These are phyloP conservation scores for Cheilosia variabilis DNA, from an alignment of 2,888 invertebrate genomes.

Conservation along the genomic window DNA sequence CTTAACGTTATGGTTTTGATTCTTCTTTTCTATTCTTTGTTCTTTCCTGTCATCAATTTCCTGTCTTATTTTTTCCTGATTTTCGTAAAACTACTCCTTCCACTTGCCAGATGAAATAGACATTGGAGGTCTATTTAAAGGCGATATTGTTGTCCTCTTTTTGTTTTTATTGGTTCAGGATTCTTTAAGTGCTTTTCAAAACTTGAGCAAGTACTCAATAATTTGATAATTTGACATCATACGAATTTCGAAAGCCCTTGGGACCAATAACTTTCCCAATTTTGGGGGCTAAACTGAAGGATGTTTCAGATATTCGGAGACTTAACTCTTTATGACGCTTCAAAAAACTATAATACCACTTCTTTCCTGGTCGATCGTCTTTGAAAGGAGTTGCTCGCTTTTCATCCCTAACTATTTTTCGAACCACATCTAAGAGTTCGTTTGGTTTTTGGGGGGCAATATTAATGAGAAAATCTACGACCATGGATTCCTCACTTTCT, in stretches of 20 bases:
- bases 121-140: too few species aligned
- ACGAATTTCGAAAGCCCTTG: neutral
- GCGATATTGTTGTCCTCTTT: neutral
- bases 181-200: neutral
- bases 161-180: neutral
- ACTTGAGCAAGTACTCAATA: too few species aligned
- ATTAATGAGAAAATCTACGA: too few species aligned
- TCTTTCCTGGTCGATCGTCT: neutral
- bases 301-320: neutral
- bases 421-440: neutral
- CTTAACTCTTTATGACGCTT: neutral
- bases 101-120: too few species aligned
- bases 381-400: neutral
- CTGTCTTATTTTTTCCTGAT: too few species aligned
- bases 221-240: neutral
- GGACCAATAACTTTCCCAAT: too few species aligned
- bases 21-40: too few species aligned
- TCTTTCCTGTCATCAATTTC: too few species aligned
- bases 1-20: accelerated
- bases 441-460: neutral
- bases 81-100: too few species aligned
- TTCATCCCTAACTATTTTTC: neutral
- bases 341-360: neutral
- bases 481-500: too few species aligned
- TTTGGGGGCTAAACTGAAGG: too few species aligned